A percentile compares a stretch with the other conserved stretches of the same genome.
Evolutionary conservation across 2,797 vertebrate species (phyloP).

Genomic region (Coilia nasus): DNA sequence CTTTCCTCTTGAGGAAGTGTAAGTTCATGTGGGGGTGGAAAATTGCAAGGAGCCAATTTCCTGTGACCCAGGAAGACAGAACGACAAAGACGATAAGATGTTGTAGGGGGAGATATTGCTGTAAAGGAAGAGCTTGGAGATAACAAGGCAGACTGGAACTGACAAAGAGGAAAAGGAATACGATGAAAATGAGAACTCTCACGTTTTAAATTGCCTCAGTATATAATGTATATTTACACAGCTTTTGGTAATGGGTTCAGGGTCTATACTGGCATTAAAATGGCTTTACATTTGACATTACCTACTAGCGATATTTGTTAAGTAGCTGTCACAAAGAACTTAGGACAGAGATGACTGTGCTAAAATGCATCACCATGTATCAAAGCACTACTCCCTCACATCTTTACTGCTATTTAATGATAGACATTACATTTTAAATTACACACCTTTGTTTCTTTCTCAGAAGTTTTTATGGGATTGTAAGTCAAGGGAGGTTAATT

Average conservation of each 20-base stretch:
- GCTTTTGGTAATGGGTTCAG: constrained; percentile 59
- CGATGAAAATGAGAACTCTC: constrained; percentile 41
- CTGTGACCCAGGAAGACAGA: background rate
- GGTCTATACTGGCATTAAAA: constrained; percentile 43
- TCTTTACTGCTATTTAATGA: background rate
- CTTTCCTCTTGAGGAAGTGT: background rate
- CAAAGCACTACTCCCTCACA: constrained; percentile 22
- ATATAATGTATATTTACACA: constrained; percentile 57
- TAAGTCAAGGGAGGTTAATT: too few relatives aligned
- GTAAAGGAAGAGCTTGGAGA: background rate
- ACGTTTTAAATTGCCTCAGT: constrained; percentile 47
- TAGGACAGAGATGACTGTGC: constrained; percentile 48
- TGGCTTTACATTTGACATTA: constrained; percentile 55
- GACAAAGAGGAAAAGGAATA: constrained; percentile 37
- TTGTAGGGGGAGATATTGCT: constrained; percentile 10
- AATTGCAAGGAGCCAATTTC: background rate
- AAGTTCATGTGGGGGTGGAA: constrained; percentile 14
- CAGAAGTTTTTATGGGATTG: background rate
- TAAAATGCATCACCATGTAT: constrained; percentile 56
- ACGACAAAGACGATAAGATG: constrained; percentile 8
- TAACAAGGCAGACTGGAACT: constrained; percentile 29
- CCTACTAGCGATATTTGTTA: constrained; percentile 59
- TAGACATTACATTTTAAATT: background rate
- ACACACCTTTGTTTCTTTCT: background rate
- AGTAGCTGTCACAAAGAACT: constrained; percentile 55